Evolutionary conservation across 2,113 vertebrate genomes (phyloP).

Genomic region (Ranitomeya imitator): DNA sequence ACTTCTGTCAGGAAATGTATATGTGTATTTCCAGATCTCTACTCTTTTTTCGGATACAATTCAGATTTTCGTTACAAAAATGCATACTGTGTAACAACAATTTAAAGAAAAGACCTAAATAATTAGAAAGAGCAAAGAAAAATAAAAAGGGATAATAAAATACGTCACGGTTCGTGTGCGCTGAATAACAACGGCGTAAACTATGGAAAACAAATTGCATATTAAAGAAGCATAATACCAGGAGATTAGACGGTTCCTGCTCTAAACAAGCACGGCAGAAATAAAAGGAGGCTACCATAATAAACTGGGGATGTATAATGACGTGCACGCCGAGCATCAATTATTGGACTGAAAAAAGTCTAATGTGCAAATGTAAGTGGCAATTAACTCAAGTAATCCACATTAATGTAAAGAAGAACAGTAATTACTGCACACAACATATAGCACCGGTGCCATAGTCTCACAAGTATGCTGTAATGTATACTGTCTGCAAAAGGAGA

Average conservation of each 20-base stretch:
- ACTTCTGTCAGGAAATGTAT: no score
- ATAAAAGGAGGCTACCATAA: neutral
- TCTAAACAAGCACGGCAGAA: neutral
- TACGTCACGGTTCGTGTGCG: no score
- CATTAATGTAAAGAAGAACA: constrained; percentile 4
- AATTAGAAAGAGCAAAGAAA: no score
- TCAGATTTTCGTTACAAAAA: no score
- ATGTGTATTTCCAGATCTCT: no score
- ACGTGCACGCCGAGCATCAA: neutral
- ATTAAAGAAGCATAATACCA: neutral
- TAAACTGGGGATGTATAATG: neutral
- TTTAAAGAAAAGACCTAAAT: no score
- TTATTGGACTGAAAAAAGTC: neutral
- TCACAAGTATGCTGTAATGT: neutral
- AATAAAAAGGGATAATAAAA: no score
- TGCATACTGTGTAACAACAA: no score
- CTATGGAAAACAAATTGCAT: neutral
- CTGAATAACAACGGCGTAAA: neutral
- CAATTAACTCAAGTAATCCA: neutral
- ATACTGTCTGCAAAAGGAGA: neutral
- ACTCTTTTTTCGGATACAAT: no score
- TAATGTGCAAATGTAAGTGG: neutral
- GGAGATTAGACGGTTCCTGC: neutral
- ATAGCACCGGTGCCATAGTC: neutral
- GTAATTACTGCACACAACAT: neutral